phyloP scores from a whole-genome alignment of 2,888 invertebrate genomes.

The Chloroclystis v-ata region DNA sequence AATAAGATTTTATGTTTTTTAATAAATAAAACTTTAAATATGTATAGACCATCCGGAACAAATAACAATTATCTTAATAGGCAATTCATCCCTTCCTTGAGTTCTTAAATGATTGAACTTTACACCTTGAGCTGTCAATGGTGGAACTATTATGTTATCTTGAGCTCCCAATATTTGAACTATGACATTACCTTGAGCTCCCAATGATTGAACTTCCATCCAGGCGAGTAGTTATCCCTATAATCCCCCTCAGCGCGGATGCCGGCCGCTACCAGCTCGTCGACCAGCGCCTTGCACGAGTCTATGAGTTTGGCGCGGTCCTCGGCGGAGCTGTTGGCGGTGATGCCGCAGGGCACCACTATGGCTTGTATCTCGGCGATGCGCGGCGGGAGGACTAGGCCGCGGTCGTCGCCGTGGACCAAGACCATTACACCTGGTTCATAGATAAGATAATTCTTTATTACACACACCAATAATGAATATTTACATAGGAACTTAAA shows the following conservation, averaged over 20 bases:
- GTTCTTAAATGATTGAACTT: too few relatives aligned
- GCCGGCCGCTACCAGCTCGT: constrained; percentile 77
- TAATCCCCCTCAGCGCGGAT: constrained; percentile 91
- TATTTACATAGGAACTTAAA: too few relatives aligned
- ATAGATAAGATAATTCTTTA: too few relatives aligned
- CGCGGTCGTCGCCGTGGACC: constrained; percentile 97
- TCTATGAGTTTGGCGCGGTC: constrained; percentile 82
- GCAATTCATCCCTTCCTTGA: too few relatives aligned
- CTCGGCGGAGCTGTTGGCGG: constrained; percentile 85
- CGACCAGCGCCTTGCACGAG: constrained; percentile 84
- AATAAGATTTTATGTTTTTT: too few relatives aligned
- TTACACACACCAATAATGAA: too few relatives aligned
- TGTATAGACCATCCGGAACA: too few relatives aligned
- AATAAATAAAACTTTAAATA: too few relatives aligned
- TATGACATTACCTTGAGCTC: constrained; percentile 83
- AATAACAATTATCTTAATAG: too few relatives aligned
- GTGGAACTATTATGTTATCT: too few relatives aligned
- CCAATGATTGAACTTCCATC: constrained; percentile 99
- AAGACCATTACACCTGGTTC: constrained; percentile 88
- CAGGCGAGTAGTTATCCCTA: constrained; percentile 97
- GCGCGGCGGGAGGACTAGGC: constrained; percentile 95
- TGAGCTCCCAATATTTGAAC: background rate
- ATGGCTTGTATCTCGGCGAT: constrained; percentile 93
- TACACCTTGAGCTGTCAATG: too few relatives aligned
- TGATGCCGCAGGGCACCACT: constrained; percentile 97